A percentile compares a stretch with the other conserved stretches of the same genome.
Conservation (phyloP, 2,888 invertebrate species). For the Hyles lineata region DNA sequence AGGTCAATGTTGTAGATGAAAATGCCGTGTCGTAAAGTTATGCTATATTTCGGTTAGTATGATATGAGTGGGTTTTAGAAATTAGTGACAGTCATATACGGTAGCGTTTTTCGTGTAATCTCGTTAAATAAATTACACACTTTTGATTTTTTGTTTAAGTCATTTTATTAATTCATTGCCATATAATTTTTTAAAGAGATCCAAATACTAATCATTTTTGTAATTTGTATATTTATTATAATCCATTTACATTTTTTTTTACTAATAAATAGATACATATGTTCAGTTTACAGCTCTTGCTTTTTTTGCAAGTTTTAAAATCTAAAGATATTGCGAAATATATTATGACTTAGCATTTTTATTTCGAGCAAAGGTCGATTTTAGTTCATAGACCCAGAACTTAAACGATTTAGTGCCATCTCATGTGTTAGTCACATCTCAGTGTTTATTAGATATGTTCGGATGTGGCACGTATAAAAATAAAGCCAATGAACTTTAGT, state of each 20-base stretch:
- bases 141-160: too few species aligned
- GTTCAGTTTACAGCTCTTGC: background rate
- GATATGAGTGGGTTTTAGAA: too few species aligned
- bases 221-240: too few species aligned
- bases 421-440: background rate
- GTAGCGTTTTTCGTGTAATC: too few species aligned
- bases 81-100: too few species aligned
- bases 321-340: background rate
- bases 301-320: background rate
- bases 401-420: background rate
- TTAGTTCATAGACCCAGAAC: background rate
- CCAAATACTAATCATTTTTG: too few species aligned
- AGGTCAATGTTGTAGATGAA: background rate
- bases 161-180: too few species aligned
- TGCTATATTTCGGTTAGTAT: too few species aligned
- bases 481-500: constrained; percentile 11
- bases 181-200: too few species aligned
- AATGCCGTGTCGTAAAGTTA: too few species aligned
- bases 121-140: too few species aligned
- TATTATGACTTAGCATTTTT: background rate
- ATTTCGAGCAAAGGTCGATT: background rate
- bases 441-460: background rate
- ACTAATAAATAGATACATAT: background rate
- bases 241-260: too few species aligned
- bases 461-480: background rate